A percentile compares a stretch with the other conserved stretches of the same genome.
Conservation (phyloP, 2,888 invertebrate genomes). For the Agrochola macilenta region DNA sequence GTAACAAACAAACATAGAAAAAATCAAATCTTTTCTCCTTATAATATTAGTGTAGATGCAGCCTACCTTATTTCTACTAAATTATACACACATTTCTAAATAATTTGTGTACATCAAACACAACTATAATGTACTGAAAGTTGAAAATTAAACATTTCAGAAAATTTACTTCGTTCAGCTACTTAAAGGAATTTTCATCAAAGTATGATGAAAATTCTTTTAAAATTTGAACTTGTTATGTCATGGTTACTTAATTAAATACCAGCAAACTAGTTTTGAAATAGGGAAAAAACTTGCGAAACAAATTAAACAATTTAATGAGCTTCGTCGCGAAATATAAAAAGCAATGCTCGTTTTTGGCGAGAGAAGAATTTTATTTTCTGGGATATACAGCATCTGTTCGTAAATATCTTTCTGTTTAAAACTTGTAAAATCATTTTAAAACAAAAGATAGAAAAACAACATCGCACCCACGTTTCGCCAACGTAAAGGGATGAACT, state of each 20-base stretch:
- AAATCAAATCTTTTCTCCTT: no score
- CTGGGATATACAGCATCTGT: no score
- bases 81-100: no score
- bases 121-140: neutral
- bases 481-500: neutral
- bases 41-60: no score
- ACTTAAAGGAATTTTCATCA: neutral
- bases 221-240: neutral
- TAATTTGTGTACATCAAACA: neutral
- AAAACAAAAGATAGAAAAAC: neutral
- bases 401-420: neutral
- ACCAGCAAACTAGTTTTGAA: neutral
- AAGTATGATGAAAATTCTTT: slow-evolving; percentile 6
- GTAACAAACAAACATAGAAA: no score
- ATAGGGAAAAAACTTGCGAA: neutral
- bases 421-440: neutral
- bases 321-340: neutral
- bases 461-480: neutral
- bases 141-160: neutral
- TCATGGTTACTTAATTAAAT: neutral
- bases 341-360: no score
- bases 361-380: neutral
- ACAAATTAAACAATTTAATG: neutral
- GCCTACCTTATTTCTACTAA: no score
- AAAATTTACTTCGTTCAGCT: neutral